Evolutionary conservation across 2,797 vertebrate species (phyloP).

Genomic region (Falco naumanni): DNA sequence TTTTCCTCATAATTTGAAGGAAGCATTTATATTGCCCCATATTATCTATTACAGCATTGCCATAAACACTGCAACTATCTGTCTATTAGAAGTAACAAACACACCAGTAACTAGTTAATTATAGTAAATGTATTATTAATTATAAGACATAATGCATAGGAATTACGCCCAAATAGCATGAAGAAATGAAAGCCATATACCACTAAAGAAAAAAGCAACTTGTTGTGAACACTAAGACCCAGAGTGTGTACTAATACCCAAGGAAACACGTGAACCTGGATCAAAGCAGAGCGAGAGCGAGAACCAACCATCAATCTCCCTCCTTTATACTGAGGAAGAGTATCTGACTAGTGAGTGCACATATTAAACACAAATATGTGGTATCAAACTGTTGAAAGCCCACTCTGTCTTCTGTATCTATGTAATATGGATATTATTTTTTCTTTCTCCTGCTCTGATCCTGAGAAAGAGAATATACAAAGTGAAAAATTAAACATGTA

Average conservation of each 20-base stretch:
- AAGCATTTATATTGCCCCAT: neutral
- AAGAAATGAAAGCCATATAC: neutral
- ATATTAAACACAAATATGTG: neutral
- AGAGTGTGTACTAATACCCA: neutral
- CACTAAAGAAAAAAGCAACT: neutral
- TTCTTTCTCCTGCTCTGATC: neutral
- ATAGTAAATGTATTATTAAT: neutral
- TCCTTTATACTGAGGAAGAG: neutral
- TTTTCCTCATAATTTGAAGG: neutral
- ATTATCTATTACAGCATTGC: neutral
- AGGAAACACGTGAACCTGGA: rapidly evolving
- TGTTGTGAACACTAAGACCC: neutral
- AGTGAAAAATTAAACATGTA: neutral
- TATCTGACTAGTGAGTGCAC: neutral
- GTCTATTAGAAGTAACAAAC: neutral
- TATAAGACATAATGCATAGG: neutral
- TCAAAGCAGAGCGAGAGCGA: neutral
- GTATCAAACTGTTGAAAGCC: neutral
- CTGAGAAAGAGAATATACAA: neutral
- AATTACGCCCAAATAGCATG: neutral
- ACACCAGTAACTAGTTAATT: neutral
- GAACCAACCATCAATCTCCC: neutral
- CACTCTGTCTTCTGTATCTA: neutral
- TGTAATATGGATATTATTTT: neutral
- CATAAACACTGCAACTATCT: neutral